phyloP scores from a whole-genome alignment of 92 coral and sea anemone genomes.

The Scolanthus callimorphus region DNA sequence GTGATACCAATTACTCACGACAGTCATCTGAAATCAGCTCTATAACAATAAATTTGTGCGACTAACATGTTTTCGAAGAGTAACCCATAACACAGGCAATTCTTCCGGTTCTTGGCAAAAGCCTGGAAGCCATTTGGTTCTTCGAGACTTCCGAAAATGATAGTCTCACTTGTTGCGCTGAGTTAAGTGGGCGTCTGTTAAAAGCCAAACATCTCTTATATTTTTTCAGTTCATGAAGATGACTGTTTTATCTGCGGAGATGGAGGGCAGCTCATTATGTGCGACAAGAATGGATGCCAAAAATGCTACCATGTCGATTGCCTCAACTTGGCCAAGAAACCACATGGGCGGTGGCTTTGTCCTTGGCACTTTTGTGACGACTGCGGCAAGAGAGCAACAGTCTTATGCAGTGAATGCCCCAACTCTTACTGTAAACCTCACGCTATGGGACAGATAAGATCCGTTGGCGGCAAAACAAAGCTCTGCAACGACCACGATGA shows the following conservation, averaged over 20 bases:
- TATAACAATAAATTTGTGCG: no score
- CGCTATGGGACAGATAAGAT: conserved; percentile 71
- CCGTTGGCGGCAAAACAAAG: conserved; percentile 37
- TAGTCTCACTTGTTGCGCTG: no score
- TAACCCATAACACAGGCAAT: no score
- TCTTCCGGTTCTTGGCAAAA: no score
- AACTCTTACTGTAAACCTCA: conserved; percentile 86
- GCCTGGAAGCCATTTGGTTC: no score
- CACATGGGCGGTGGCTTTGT: conserved; percentile 90
- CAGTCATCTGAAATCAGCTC: no score
- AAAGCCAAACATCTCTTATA: no score
- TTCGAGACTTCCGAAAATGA: no score
- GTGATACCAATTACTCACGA: no score
- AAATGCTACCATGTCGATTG: conserved; percentile 93
- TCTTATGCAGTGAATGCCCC: conserved; percentile 87
- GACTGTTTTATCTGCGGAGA: conserved; percentile 97
- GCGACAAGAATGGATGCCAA: conserved; percentile 82
- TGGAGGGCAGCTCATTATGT: conserved; percentile 96
- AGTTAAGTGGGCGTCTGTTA: no score
- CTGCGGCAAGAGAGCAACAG: conserved; percentile 86
- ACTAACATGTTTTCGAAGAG: no score
- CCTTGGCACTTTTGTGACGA: conserved; percentile 99
- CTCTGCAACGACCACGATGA: conserved; percentile 67
- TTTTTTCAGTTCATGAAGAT: conserved; percentile 81
- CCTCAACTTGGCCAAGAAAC: conserved; percentile 64